These are phyloP conservation scores for Acanthosoma haemorrhoidale DNA, from an alignment of 2,888 invertebrate genomes.

Conservation along the genomic window DNA sequence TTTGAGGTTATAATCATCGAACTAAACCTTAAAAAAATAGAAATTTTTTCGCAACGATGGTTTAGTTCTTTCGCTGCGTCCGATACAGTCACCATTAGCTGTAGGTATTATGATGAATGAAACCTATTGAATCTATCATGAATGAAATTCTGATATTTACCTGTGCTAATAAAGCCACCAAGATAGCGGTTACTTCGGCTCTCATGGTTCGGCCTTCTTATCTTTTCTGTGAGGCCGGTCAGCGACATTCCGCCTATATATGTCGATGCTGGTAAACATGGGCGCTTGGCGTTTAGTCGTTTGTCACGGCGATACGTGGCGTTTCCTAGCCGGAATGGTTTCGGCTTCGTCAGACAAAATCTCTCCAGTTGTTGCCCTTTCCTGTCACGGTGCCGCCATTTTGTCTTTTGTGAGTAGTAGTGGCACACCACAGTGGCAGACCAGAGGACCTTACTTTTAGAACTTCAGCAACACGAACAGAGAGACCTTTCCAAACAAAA, in stretches of 20 bases:
- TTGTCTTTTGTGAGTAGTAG: no score
- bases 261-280: constrained; percentile 21
- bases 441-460: background rate
- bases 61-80: no score
- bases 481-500: no score
- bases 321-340: background rate
- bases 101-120: no score
- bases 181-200: background rate
- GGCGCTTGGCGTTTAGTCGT: constrained; percentile 1
- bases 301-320: constrained; percentile 30
- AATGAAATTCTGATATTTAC: constrained; percentile 12
- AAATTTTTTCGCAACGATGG: no score
- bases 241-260: constrained; percentile 12
- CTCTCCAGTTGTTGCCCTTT: background rate
- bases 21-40: no score
- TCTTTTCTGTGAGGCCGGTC: background rate
- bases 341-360: constrained; percentile 17
- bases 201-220: constrained; percentile 9
- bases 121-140: background rate
- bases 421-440: no score
- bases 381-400: background rate
- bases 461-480: no score
- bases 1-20: no score
- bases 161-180: constrained; percentile 15
- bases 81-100: no score